Base-by-base conservation (phyloP, 2,113 vertebrate species). In the Macquaria australasica region DNA sequence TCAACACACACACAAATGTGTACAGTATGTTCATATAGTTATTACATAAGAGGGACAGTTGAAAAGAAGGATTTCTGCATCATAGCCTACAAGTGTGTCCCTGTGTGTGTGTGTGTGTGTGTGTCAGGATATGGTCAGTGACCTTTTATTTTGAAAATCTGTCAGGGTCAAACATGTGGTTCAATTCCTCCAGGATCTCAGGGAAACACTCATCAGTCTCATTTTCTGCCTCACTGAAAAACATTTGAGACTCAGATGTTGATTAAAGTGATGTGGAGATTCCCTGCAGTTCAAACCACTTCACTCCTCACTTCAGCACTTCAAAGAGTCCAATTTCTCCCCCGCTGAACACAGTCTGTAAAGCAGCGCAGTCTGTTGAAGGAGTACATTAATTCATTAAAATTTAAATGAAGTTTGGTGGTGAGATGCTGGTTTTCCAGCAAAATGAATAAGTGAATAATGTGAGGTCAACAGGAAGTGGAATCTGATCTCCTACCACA, bases 11-110 rank as follows among this genome's bases (percentile, higher is more conserved):
- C 25, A 68, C 5, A 39, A 73, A 71, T 62, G 60, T 67, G 58
- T 25, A 58, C 87, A 48, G 59, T 3, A 20, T 64, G 71, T 50
- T 66, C 53, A 37, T 37, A 63, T 53, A 68, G 18, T 68, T 79
- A 56, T 89, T 87, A 79, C 28, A 68, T 84, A 79, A 76, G 50
- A 28, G 6, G 25, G 43, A 20, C 51, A 41, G 55, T 48, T 8
- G 8, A 5, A 18, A 66, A 76, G 6, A 68, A 85, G 72, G 88
- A 85, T 85, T 85, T 90, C 82, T 90, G 88, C 76, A 77, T 74
- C 79, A 70, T 8, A n/a, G 73, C 56, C 56, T 59, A 23, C 15
- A 21, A 10, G 12, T 51, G 28, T 62, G 31, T 43, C 31, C 28
- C 12, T 58, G 51, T 56, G n/a, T 58, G 9, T 59, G 39, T 58